A percentile compares a stretch with the other conserved stretches of the same genome.
phyloP scores from a whole-genome alignment of 2,888 invertebrate genomes.

The Lysandra bellargus region DNA sequence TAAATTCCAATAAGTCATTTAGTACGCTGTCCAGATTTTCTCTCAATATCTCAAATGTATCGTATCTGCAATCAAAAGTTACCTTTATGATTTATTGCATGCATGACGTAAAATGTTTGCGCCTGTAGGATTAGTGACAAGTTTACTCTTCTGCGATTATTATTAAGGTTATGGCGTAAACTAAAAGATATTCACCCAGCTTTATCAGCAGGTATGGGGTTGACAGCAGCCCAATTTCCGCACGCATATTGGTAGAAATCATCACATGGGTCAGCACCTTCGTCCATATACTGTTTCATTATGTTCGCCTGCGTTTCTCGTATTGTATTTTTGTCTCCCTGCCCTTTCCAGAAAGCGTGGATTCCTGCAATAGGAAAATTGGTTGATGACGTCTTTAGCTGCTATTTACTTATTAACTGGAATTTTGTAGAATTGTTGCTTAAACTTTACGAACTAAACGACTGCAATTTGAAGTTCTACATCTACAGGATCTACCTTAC shows the following conservation, averaged over 20 bases:
- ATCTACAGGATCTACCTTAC: too few relatives aligned
- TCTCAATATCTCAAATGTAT: slow-evolving; percentile 93
- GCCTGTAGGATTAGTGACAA: neutral
- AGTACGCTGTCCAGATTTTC: slow-evolving; percentile 88
- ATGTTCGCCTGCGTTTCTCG: slow-evolving; percentile 83
- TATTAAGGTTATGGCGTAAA: neutral
- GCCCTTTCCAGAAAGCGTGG: slow-evolving; percentile 82
- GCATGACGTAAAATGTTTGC: neutral
- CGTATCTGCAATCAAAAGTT: slow-evolving; percentile 78
- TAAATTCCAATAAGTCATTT: slow-evolving; percentile 83
- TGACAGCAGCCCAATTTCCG: slow-evolving; percentile 91
- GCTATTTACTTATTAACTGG: neutral
- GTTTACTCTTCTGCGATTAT: neutral
- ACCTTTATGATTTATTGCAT: neutral
- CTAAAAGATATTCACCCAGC: slow-evolving; percentile 76
- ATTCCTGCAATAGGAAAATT: slow-evolving; percentile 52
- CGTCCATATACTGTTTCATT: slow-evolving; percentile 90
- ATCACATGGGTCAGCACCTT: slow-evolving; percentile 85
- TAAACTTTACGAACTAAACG: neutral
- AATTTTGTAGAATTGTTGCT: neutral
- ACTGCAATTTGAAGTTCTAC: too few relatives aligned
- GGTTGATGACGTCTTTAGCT: neutral
- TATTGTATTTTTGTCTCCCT: slow-evolving; percentile 79
- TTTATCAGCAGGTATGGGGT: slow-evolving; percentile 94
- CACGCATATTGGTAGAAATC: slow-evolving; percentile 93